Percentiles rank a stretch among this genome's conserved stretches.
phyloP scores from a whole-genome alignment of 2,113 vertebrate genomes.

The Copsychus sechellarum region DNA sequence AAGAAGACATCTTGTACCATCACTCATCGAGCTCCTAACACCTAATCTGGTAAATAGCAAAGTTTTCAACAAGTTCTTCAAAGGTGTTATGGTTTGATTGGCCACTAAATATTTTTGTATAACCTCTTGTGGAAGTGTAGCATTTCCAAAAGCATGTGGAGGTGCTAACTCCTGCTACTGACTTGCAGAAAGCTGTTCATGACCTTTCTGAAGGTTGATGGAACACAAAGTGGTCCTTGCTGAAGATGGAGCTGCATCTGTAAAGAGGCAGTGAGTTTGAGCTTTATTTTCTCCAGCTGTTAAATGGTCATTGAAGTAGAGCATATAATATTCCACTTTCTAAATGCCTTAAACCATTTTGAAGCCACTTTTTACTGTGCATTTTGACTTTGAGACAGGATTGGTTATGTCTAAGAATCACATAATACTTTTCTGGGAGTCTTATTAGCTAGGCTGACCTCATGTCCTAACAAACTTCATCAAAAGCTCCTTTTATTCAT shows the following conservation, averaged over 20 bases:
- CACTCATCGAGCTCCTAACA: background rate
- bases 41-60: slow-evolving; percentile 1
- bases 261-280: background rate
- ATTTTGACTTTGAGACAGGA: background rate
- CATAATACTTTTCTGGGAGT: background rate
- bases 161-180: background rate
- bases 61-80: slow-evolving; percentile 14
- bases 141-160: background rate
- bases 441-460: background rate
- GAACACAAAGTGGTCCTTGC: background rate
- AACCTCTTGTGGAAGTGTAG: background rate
- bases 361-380: background rate
- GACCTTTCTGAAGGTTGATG: background rate
- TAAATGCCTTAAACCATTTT: background rate
- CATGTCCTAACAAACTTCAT: background rate
- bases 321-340: background rate
- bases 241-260: background rate
- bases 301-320: background rate
- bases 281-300: background rate
- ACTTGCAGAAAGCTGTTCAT: background rate
- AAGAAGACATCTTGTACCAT: background rate
- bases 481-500: background rate
- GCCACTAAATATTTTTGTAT: background rate
- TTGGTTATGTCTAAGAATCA: background rate
- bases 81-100: background rate